phyloP scores from a whole-genome alignment of 2,888 invertebrate species.

The Catocala sponsa region DNA sequence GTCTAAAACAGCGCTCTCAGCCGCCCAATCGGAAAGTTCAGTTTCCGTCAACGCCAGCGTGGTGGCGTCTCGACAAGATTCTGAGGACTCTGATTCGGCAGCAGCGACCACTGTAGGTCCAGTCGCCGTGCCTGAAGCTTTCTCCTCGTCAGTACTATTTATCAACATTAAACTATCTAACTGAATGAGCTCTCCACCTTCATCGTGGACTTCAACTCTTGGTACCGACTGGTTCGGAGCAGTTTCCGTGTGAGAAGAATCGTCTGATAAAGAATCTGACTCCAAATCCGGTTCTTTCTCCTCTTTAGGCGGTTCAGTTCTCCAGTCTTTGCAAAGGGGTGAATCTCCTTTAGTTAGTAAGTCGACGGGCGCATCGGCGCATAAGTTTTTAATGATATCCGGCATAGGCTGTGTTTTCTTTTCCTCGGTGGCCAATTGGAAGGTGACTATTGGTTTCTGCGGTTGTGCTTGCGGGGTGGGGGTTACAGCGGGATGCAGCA shows the following conservation, averaged over 20 bases:
- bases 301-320: conserved; percentile 83
- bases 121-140: conserved; percentile 70
- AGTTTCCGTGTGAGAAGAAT: conserved; percentile 76
- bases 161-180: conserved; percentile 88
- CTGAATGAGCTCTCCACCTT: conserved; percentile 90
- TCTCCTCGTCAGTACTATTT: conserved; percentile 67
- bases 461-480: conserved; percentile 43
- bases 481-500: conserved; percentile 92
- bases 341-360: conserved; percentile 74
- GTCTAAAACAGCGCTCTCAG: conserved; percentile 93
- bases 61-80: conserved; percentile 91
- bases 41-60: conserved; percentile 94
- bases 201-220: conserved; percentile 92
- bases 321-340: conserved; percentile 72
- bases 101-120: conserved; percentile 79
- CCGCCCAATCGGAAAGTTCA: conserved; percentile 96
- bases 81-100: conserved; percentile 85
- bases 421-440: conserved; percentile 69
- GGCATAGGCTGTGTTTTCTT: conserved; percentile 88
- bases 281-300: conserved; percentile 84
- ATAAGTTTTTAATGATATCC: conserved; percentile 86
- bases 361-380: conserved; percentile 75
- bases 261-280: conserved; percentile 87
- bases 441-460: conserved; percentile 64
- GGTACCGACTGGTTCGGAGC: conserved; percentile 88